Conservation (phyloP, 2,797 vertebrate species). For the Hirundo rustica region DNA sequence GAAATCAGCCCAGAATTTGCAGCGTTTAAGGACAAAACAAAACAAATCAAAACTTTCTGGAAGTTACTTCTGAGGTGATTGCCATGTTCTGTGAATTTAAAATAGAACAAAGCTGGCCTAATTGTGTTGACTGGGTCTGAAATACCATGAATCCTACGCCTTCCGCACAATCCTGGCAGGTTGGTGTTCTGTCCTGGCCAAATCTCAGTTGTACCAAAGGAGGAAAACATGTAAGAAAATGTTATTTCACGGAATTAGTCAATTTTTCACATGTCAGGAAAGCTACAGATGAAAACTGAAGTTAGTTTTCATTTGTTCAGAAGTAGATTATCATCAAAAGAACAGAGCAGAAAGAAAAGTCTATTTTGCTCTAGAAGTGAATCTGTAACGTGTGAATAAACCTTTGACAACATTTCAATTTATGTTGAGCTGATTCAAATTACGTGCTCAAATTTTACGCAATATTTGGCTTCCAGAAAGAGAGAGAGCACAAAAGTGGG, state of each 20-base stretch:
- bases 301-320: neutral
- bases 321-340: neutral
- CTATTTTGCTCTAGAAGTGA: neutral
- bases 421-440: neutral
- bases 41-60: conserved; percentile 34
- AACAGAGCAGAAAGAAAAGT: neutral
- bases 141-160: conserved; percentile 14
- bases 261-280: neutral
- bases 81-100: neutral
- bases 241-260: neutral
- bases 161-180: conserved; percentile 48
- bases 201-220: conserved; percentile 18
- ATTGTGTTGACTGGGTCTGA: conserved; percentile 42
- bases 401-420: neutral
- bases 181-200: conserved; percentile 4
- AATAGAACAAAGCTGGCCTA: conserved; percentile 57
- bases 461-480: neutral
- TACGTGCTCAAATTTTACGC: neutral
- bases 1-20: neutral
- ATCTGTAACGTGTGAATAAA: neutral
- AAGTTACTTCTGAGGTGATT: neutral
- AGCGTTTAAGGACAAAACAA: neutral
- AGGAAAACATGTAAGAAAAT: conserved; percentile 12
- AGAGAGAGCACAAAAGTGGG: neutral
- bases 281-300: neutral